Evolutionary conservation across 1,140 invertebrate species (phyloP).

Genomic region (Leptopilina clavipes): DNA sequence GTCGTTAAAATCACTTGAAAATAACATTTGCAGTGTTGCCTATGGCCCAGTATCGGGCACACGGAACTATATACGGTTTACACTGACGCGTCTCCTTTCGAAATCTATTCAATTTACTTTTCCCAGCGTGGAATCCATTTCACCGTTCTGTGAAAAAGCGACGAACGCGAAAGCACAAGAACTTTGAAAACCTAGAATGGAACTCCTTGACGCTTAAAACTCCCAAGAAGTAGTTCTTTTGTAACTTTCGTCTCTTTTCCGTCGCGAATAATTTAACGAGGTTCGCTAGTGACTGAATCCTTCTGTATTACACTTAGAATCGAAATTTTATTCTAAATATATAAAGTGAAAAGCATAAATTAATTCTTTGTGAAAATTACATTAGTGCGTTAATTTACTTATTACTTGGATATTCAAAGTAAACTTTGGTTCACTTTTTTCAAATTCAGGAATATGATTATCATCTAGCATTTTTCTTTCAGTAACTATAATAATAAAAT

Average conservation of each 20-base stretch:
- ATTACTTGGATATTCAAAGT: too few relatives aligned
- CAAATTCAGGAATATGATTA: too few relatives aligned
- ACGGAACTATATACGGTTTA: background rate
- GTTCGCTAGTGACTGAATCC: background rate
- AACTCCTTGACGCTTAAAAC: constrained; percentile 10
- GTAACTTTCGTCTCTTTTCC: constrained; percentile 21
- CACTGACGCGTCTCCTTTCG: constrained; percentile 46
- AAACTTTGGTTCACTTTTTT: too few relatives aligned
- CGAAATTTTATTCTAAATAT: background rate
- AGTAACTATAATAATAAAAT: too few relatives aligned
- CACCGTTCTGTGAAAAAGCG: constrained; percentile 19
- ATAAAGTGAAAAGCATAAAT: background rate
- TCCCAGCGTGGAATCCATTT: constrained; percentile 40
- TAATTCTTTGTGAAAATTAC: background rate
- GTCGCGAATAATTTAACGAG: constrained; percentile 29
- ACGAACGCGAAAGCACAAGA: constrained; percentile 9
- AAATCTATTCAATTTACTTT: constrained; percentile 68
- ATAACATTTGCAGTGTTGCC: constrained; percentile 3
- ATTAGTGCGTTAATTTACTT: too few relatives aligned
- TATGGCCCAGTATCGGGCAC: background rate
- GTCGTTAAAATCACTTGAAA: constrained; percentile 27
- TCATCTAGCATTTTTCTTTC: too few relatives aligned
- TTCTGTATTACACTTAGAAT: background rate
- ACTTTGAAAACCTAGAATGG: constrained; percentile 7
- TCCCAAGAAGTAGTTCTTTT: constrained; percentile 14